Conservation (phyloP, 92 coral and sea anemone species). For the Siderastrea siderea region DNA sequence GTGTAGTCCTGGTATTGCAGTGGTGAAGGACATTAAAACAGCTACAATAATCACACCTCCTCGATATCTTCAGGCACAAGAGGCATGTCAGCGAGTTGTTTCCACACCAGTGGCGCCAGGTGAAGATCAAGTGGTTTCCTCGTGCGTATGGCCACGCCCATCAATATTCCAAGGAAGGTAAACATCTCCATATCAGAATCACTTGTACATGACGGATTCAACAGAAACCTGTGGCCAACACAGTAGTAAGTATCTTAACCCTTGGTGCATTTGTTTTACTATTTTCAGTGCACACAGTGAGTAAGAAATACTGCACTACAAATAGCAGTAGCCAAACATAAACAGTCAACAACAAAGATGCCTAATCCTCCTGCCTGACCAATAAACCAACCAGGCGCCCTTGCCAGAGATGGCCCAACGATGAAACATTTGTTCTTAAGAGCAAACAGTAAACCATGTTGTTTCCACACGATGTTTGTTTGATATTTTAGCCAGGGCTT, state of each 20-base stretch:
- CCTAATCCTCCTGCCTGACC: too few relatives aligned
- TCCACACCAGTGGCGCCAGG: conserved; percentile 89
- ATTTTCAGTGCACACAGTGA: too few relatives aligned
- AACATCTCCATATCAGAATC: conserved; percentile 80
- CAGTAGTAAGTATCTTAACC: neutral
- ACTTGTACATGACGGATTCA: conserved; percentile 77
- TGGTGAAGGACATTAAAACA: neutral
- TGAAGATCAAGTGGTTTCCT: conserved; percentile 90
- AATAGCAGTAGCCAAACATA: too few relatives aligned
- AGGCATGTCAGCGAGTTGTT: conserved; percentile 85
- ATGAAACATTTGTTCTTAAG: too few relatives aligned
- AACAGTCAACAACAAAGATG: too few relatives aligned
- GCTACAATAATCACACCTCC: conserved; percentile 60
- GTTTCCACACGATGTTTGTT: too few relatives aligned
- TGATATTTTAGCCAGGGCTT: too few relatives aligned
- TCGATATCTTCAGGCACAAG: conserved; percentile 90
- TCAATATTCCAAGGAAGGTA: conserved; percentile 85
- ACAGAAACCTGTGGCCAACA: conserved; percentile 58
- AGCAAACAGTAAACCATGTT: too few relatives aligned
- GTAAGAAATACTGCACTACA: too few relatives aligned
- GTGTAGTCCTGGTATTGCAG: neutral
- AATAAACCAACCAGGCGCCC: too few relatives aligned
- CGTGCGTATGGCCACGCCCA: conserved; percentile 90
- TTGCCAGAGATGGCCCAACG: too few relatives aligned
- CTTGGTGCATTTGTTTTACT: neutral